Conservation (phyloP, 2,888 invertebrate genomes). For the Pinctada fucata region DNA sequence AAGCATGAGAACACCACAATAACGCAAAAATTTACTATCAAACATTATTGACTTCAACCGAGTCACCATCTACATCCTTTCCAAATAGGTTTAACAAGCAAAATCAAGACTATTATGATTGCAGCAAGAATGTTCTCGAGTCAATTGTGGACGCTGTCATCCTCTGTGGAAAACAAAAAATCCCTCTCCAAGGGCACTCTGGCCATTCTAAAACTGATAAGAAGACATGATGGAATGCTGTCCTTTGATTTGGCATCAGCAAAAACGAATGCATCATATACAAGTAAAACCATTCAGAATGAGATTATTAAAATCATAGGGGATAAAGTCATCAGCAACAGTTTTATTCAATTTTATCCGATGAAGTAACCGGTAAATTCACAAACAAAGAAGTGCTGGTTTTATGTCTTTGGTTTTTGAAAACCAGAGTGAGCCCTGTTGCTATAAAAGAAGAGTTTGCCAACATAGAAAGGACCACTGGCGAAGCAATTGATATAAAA, state of each 20-base stretch:
- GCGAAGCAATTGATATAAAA: conserved; percentile 5
- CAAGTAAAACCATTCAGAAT: conserved; percentile 20
- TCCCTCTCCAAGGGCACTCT: background rate
- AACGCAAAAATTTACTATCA: background rate
- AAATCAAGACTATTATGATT: conserved; percentile 4
- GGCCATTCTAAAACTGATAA: background rate
- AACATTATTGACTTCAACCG: conserved; percentile 1
- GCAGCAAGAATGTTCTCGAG: background rate
- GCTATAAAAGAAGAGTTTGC: conserved; percentile 1
- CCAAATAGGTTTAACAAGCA: background rate
- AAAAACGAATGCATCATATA: conserved; percentile 15
- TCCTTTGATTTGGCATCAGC: conserved; percentile 2
- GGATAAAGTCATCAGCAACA: conserved; percentile 6
- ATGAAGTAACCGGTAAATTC: conserved; percentile 21
- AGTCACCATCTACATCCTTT: background rate
- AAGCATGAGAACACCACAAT: background rate
- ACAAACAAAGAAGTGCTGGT: conserved; percentile 11
- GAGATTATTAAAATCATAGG: conserved; percentile 16
- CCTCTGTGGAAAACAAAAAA: background rate
- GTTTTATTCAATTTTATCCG: conserved; percentile 15
- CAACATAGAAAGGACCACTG: conserved; percentile 18
- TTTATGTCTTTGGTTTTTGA: conserved; percentile 7
- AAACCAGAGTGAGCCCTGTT: conserved; percentile 6
- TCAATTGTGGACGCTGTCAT: conserved; percentile 5
- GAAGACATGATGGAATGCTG: conserved; percentile 8